Evolutionary conservation across 2,113 vertebrate genomes (phyloP).

Genomic region (Ifrita kowaldi): DNA sequence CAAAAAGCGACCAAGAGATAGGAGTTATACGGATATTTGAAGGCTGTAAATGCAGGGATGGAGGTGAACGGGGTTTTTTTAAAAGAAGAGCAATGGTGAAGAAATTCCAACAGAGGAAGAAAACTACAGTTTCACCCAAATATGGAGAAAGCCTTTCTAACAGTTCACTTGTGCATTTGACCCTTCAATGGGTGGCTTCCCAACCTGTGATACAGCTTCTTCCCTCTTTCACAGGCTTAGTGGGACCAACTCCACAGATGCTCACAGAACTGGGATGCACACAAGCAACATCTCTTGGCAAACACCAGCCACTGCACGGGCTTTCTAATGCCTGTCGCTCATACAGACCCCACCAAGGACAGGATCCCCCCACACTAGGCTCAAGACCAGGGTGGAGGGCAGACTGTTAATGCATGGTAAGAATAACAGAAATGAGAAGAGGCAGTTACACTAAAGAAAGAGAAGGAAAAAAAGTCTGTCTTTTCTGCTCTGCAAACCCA

Average conservation of each 20-base stretch:
- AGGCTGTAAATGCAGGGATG: background rate
- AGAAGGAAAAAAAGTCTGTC: background rate
- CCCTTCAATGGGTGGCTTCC: background rate
- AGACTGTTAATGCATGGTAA: background rate
- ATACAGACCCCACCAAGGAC: background rate
- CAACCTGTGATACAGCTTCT: background rate
- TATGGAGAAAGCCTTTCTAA: background rate
- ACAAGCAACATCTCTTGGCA: background rate
- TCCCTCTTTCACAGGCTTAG: background rate
- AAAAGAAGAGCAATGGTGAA: background rate
- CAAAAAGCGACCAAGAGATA: background rate
- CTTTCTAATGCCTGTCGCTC: background rate
- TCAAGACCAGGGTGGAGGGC: background rate
- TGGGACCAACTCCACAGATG: background rate
- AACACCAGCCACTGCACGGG: background rate
- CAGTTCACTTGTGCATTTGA: background rate
- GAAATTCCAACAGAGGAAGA: background rate
- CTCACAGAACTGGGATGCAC: background rate
- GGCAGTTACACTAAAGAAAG: background rate
- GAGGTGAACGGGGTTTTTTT: background rate
- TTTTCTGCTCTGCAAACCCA: conserved; percentile 10
- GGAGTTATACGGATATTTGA: background rate
- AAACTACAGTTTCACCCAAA: background rate
- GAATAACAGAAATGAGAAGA: background rate
- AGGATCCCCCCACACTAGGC: background rate